Evolutionary conservation across 1,140 invertebrate species (phyloP), one percentile per base, ranked within the genome.

Genomic region (Popillia japonica): DNA sequence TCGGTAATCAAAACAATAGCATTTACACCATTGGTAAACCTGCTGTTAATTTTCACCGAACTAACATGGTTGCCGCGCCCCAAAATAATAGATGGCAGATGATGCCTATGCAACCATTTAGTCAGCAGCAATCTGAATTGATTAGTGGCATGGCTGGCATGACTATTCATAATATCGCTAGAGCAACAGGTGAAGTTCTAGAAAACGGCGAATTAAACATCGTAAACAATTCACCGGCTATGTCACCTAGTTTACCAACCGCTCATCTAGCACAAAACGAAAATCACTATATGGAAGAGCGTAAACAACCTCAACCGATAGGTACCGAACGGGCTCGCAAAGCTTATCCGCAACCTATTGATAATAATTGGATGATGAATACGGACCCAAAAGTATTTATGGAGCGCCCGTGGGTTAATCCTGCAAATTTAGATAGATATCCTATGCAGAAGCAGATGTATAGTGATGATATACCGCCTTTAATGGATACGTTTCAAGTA

Each of bases 251-350:
- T 72, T 86, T 88, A 22, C 84, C 87, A 6, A 77, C 78, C 22
- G 40, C 75, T n/a, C 86, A 87, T 75, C 77, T 76, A 41, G 55
- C 80, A 14, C 80, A 82, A 73, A 77, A 77, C 2, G 81, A 55
- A n/a, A 73, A 87, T 87, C 80, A 81, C 40, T 83, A 80, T 74
- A 79, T 82, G 61, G 86, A 94, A 83, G 92, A 93, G 81, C 89
- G 93, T 55, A 94, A 94, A 83, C 89, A 91, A 82, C 93, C 93
- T 40, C 90, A 93, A 7, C 93, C 94, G 20, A 95, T 95, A 82
- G 94, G 94, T 81, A 94, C 92, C 0, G 93, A 94, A 85, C 89
- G 93, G 82, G 91, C 92, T 8, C 92, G 92, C 90, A 94, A 93
- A 75, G 89, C 83, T 78, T 83, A 86, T 86, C 82, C 87, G 87